phyloP scores from a whole-genome alignment of 2,888 invertebrate genomes.

The Petrophora chlorosata region DNA sequence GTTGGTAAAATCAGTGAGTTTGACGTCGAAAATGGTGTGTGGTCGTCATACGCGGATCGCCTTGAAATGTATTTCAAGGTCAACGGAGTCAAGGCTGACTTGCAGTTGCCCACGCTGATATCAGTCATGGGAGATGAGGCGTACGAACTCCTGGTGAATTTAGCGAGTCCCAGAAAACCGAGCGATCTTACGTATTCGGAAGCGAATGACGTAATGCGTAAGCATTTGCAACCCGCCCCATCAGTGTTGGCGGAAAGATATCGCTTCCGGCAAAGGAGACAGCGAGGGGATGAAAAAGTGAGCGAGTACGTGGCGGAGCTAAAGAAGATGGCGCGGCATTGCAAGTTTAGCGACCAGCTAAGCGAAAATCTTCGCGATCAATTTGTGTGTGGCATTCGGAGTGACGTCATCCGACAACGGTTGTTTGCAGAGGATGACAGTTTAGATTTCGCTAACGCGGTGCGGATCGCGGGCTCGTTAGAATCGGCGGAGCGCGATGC shows the following conservation, averaged over 20 bases:
- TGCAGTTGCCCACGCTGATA: background rate
- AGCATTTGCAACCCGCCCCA: too few species aligned
- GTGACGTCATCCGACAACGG: background rate
- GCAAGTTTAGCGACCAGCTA: background rate
- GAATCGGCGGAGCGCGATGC: too few species aligned
- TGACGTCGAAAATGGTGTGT: background rate
- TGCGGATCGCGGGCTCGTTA: background rate
- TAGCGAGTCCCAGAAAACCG: background rate
- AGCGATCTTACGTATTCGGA: background rate
- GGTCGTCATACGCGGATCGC: background rate
- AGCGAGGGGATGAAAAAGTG: background rate
- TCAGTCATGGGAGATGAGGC: background rate
- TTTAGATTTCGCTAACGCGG: background rate
- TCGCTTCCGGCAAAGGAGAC: constrained; percentile 21
- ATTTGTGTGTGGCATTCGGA: background rate
- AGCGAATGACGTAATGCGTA: background rate
- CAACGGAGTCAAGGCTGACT: background rate
- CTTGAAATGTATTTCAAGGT: background rate
- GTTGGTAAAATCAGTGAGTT: background rate
- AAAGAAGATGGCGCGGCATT: background rate
- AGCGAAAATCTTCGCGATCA: background rate
- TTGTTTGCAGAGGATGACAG: background rate
- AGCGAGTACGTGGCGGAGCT: background rate
- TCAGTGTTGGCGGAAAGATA: background rate
- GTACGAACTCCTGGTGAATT: background rate